Percentiles rank a stretch among this genome's conserved stretches.
Conservation (phyloP, 2,797 vertebrate species). For the Myripristis murdjan region DNA sequence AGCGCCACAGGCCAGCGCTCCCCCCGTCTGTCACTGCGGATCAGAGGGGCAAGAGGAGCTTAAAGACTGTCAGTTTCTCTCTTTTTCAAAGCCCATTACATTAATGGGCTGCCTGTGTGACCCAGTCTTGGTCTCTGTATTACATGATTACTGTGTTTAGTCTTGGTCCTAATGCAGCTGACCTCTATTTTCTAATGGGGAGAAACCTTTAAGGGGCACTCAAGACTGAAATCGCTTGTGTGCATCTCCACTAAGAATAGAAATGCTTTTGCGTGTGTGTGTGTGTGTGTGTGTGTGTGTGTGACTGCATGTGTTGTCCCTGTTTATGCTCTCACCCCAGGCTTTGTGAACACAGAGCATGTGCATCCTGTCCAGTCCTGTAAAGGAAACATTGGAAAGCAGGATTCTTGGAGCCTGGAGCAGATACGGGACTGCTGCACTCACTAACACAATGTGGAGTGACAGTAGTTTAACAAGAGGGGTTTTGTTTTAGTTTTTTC, state of each 20-base stretch:
- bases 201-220: constrained; percentile 77
- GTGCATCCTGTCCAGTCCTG: constrained; percentile 71
- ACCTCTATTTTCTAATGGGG: constrained; percentile 80
- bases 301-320: constrained; percentile 14
- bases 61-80: constrained; percentile 68
- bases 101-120: constrained; percentile 74
- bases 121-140: constrained; percentile 63
- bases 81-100: constrained; percentile 61
- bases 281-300: constrained; percentile 1
- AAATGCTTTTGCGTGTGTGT: constrained; percentile 12
- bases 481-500: constrained; percentile 17
- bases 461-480: constrained; percentile 51
- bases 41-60: constrained; percentile 53
- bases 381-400: constrained; percentile 64
- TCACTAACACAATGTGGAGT: constrained; percentile 51
- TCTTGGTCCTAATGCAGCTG: constrained; percentile 74
- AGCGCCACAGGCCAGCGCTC: constrained; percentile 25
- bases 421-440: constrained; percentile 52
- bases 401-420: constrained; percentile 64
- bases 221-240: constrained; percentile 72
- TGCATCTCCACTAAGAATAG: constrained; percentile 40
- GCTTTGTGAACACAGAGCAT: constrained; percentile 68
- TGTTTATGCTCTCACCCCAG: constrained; percentile 55
- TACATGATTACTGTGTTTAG: constrained; percentile 76
- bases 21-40: constrained; percentile 50